Evolutionary conservation across 2,113 vertebrate species (phyloP), one percentile per base, ranked within the genome.

Genomic region (Sceloporus tristichus): DNA sequence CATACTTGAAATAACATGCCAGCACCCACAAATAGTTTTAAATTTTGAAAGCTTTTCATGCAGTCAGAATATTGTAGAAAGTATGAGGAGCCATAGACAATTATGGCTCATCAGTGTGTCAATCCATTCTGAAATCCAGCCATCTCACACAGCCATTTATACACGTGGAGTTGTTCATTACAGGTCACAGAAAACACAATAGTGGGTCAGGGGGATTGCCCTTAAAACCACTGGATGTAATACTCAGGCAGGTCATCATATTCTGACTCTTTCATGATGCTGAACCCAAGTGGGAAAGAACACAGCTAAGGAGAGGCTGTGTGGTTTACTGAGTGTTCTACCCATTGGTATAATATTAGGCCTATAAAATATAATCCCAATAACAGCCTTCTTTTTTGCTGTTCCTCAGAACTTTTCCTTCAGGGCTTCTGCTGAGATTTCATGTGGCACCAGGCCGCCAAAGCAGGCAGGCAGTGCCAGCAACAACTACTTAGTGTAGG

Each of bases 401-500:
- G 89, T 87, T 88, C 75, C 88, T 82, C 81, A 93, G 80, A 88
- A 0, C 91, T 90, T 95, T 92, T 87, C 91, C 0, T 21, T 62
- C 82, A 68, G 38, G 25, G 90, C 94, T 96, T 92, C 93, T 95
- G 82, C 92, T 89, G 92, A 91, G 0, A 76, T 85, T 91, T 86
- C 85, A 34, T 85, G 88, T 91, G 88, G 84, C 91, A 94, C 92
- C 87, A 42, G 92, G 87, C 91, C 88, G 90, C 92, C 90, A 88
- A 86, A 93, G 84, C 79, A 88, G 90, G 78, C 40, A 86, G 80
- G 84, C 83, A 79, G 85, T 93, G 94, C 92, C 95, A 95, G 90
- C 89, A 94, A 94, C 93, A 94, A 88, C 90, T 89, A 88, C 85
- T 92, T 92, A 18, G 0, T 92, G 93, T 91, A 93, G 92, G 91